Conservation (phyloP, 37 sponge, comb jelly and placozoan species). For the Amphimedon queenslandica region DNA sequence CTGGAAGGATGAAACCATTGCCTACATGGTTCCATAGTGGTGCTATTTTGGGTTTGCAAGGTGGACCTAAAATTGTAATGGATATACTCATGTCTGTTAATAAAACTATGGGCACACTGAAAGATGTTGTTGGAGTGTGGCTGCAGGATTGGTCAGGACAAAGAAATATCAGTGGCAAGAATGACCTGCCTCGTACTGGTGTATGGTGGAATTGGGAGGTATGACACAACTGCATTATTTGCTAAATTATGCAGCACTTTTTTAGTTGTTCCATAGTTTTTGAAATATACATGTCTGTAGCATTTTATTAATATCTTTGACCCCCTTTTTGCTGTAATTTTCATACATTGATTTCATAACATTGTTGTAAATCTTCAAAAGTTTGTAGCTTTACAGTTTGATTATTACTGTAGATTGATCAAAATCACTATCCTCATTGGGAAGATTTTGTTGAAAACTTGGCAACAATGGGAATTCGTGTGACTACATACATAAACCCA, state of each 20-base stretch:
- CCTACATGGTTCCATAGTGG: constrained; percentile 69
- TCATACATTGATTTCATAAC: background rate
- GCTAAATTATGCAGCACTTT: too few relatives aligned
- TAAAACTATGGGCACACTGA: constrained; percentile 20
- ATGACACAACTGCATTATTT: too few relatives aligned
- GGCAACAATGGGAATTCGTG: constrained; percentile 26
- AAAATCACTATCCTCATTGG: constrained; percentile 70
- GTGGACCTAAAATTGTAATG: constrained; percentile 54
- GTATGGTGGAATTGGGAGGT: constrained; percentile 94
- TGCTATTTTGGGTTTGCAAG: constrained; percentile 75
- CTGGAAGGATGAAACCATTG: constrained; percentile 58
- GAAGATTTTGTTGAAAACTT: constrained; percentile 27
- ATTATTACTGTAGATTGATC: constrained; percentile 48
- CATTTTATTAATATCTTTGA: constrained; percentile 1
- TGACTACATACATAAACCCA: constrained; percentile 64
- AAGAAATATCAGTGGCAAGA: constrained; percentile 45
- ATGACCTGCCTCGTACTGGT: constrained; percentile 57
- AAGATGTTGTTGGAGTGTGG: constrained; percentile 76
- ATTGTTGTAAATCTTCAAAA: too few relatives aligned
- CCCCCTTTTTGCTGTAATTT: too few relatives aligned
- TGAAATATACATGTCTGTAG: too few relatives aligned
- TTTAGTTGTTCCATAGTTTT: too few relatives aligned
- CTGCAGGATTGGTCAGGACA: constrained; percentile 88
- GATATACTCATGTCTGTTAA: constrained; percentile 26
- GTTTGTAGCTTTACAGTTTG: too few relatives aligned